These are phyloP conservation scores for Stegodyphus dumicola DNA, from an alignment of 1,140 invertebrate species.

Conservation along the genomic window DNA sequence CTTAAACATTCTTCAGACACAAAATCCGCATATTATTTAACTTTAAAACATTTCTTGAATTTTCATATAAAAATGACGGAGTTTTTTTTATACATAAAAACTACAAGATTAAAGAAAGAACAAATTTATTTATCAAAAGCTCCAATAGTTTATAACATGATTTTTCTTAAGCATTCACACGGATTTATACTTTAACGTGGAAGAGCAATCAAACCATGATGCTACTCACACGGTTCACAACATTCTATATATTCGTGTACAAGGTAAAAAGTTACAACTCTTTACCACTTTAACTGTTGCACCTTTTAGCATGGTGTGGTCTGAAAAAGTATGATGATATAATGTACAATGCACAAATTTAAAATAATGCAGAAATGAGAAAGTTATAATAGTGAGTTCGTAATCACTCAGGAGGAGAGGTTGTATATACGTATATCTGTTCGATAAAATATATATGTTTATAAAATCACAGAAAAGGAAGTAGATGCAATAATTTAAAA, in stretches of 20 bases:
- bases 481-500: too few relatives aligned
- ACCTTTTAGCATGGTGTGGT: background rate
- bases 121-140: slow-evolving; percentile 3
- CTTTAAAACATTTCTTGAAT: too few relatives aligned
- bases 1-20: too few relatives aligned
- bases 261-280: background rate
- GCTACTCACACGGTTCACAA: background rate
- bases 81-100: too few relatives aligned
- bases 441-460: background rate
- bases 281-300: too few relatives aligned
- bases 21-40: too few relatives aligned
- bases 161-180: background rate
- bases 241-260: background rate
- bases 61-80: too few relatives aligned
- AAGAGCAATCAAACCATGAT: background rate
- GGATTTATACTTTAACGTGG: background rate
- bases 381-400: too few relatives aligned
- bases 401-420: too few relatives aligned
- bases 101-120: background rate
- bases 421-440: background rate
- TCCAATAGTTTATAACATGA: slow-evolving; percentile 3
- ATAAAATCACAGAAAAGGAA: too few relatives aligned
- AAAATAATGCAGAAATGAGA: too few relatives aligned
- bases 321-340: background rate
- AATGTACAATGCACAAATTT: background rate